These are phyloP conservation scores for Chalcosyrphus nemorum DNA, from an alignment of 2,888 invertebrate species.

Conservation along the genomic window DNA sequence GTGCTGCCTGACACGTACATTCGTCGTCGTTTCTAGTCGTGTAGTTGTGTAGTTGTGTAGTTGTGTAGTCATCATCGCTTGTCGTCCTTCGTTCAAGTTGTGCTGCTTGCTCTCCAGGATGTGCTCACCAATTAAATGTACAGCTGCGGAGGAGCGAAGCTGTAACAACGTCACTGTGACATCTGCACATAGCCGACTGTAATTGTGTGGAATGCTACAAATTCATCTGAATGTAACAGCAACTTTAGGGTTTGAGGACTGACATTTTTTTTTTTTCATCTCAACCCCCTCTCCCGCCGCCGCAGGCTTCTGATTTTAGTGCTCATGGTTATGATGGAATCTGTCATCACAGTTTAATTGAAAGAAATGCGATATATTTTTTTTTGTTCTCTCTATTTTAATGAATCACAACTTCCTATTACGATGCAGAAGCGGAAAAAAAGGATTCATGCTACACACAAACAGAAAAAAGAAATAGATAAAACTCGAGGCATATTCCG, in stretches of 20 bases:
- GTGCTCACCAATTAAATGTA: constrained; percentile 68
- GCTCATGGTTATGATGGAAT: constrained; percentile 38
- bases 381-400: constrained; percentile 50
- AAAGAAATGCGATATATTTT: constrained; percentile 37
- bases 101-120: constrained; percentile 25
- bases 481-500: constrained; percentile 15
- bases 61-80: background rate
- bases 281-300: background rate
- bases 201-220: constrained; percentile 46
- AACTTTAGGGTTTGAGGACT: background rate
- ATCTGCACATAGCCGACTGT: constrained; percentile 47
- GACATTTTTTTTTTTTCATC: no score
- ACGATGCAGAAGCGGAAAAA: background rate
- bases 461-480: constrained; percentile 18
- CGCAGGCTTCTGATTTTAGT: constrained; percentile 21
- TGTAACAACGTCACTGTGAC: constrained; percentile 41
- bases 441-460: constrained; percentile 26
- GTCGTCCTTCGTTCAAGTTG: constrained; percentile 34
- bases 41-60: background rate
- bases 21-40: background rate
- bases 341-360: constrained; percentile 59
- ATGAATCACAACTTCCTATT: constrained; percentile 55
- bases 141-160: constrained; percentile 33
- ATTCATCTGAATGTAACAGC: constrained; percentile 26
- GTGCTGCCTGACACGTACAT: constrained; percentile 53